phyloP scores from a whole-genome alignment of 2,113 vertebrate species.

The Physeter macrocephalus region DNA sequence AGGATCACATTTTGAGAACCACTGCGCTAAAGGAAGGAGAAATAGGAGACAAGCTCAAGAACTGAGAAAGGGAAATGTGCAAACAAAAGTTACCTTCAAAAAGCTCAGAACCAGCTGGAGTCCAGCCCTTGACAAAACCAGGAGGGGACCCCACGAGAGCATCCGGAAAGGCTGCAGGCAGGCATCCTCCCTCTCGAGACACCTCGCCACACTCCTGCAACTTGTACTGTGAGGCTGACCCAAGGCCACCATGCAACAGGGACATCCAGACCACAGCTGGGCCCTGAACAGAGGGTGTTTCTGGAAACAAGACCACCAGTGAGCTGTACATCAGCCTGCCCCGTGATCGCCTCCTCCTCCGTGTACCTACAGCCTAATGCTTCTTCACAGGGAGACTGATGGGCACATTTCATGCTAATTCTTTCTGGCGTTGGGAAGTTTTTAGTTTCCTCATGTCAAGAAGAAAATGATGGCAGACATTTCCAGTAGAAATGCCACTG shows the following conservation, averaged over 20 bases:
- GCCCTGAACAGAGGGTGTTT: background rate
- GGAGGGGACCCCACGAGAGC: fast-evolving
- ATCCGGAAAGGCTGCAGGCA: background rate
- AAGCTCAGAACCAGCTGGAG: background rate
- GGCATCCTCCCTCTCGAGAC: background rate
- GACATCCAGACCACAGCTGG: background rate
- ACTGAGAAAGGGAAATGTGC: background rate
- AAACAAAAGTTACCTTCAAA: background rate
- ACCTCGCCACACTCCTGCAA: background rate
- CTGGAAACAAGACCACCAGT: slow-evolving; percentile 54
- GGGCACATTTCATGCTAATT: slow-evolving; percentile 76
- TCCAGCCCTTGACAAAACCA: background rate
- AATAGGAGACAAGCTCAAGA: background rate
- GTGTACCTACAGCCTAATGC: slow-evolving; percentile 62
- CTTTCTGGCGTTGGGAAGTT: slow-evolving; percentile 66
- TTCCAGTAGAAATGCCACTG: slow-evolving; percentile 76
- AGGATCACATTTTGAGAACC: background rate
- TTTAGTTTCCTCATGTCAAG: slow-evolving; percentile 73
- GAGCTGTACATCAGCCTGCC: slow-evolving; percentile 55
- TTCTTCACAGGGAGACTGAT: slow-evolving; percentile 75
- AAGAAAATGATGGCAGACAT: slow-evolving; percentile 77
- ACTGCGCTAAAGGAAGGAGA: background rate
- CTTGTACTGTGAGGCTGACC: background rate
- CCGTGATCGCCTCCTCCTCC: slow-evolving; percentile 51
- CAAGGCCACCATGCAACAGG: background rate